Percentiles rank a stretch among this genome's conserved stretches.
Conservation (phyloP, 2,888 invertebrate species). For the Amphimallon solstitiale region DNA sequence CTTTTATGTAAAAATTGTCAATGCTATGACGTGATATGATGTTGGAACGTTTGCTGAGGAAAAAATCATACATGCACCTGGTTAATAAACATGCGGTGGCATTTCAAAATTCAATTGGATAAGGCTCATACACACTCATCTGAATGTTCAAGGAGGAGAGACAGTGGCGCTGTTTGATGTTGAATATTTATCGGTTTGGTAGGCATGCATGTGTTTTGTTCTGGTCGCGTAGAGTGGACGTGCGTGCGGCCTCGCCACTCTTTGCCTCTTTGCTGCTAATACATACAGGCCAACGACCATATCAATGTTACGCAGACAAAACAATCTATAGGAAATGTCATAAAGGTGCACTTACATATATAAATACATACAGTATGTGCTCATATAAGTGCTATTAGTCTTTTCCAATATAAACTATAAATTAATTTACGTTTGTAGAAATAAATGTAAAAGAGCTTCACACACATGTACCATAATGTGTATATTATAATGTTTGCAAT, state of each 20-base stretch:
- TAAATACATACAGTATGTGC: background rate
- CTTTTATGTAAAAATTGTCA: background rate
- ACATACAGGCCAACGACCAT: constrained; percentile 59
- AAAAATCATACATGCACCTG: constrained; percentile 44
- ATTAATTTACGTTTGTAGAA: too few species aligned
- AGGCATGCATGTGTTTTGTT: constrained; percentile 43
- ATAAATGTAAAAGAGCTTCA: too few species aligned
- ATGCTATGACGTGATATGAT: background rate
- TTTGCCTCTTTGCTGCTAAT: constrained; percentile 42
- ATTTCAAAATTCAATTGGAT: constrained; percentile 54
- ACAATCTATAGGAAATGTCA: constrained; percentile 45
- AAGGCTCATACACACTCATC: constrained; percentile 49
- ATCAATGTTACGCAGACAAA: constrained; percentile 57
- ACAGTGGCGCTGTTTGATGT: constrained; percentile 49
- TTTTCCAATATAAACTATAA: background rate
- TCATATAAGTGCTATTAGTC: background rate
- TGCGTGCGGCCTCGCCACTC: constrained; percentile 56
- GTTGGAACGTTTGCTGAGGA: constrained; percentile 36
- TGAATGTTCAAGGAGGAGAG: constrained; percentile 52
- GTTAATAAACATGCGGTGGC: constrained; percentile 49
- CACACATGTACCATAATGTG: too few species aligned
- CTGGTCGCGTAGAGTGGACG: constrained; percentile 48
- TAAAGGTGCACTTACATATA: constrained; percentile 24
- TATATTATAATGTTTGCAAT: too few species aligned
- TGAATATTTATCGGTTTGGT: constrained; percentile 39